These are phyloP conservation scores for Gopherus evgoodei DNA, from an alignment of 2,113 vertebrate species.

Conservation along the genomic window DNA sequence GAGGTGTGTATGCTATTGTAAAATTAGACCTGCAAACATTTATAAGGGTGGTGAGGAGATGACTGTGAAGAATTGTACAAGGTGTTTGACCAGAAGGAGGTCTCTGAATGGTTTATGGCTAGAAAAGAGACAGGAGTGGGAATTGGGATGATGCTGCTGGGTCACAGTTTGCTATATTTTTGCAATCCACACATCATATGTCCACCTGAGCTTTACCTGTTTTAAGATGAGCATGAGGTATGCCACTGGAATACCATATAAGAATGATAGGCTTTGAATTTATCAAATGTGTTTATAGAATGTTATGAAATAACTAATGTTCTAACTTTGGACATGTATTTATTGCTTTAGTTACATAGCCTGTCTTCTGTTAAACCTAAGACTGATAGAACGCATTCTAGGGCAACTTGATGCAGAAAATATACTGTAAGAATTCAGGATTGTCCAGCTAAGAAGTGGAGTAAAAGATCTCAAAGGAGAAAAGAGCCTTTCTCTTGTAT, in stretches of 20 bases:
- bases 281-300: neutral
- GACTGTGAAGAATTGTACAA: neutral
- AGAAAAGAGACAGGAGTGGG: neutral
- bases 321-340: neutral
- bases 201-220: neutral
- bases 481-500: neutral
- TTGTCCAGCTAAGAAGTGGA: neutral
- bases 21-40: neutral
- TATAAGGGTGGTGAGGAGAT: too few species aligned
- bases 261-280: neutral
- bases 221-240: neutral
- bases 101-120: neutral
- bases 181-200: neutral
- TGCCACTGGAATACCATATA: neutral
- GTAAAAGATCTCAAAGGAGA: neutral
- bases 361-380: neutral
- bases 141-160: too few species aligned
- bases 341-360: neutral
- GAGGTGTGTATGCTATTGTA: neutral
- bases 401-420: neutral
- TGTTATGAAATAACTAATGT: neutral
- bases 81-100: neutral
- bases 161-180: neutral
- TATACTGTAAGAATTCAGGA: neutral
- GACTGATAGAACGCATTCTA: neutral